Base-by-base conservation (phyloP, 2,797 vertebrate genomes). In the Dicrostonyx torquatus region DNA sequence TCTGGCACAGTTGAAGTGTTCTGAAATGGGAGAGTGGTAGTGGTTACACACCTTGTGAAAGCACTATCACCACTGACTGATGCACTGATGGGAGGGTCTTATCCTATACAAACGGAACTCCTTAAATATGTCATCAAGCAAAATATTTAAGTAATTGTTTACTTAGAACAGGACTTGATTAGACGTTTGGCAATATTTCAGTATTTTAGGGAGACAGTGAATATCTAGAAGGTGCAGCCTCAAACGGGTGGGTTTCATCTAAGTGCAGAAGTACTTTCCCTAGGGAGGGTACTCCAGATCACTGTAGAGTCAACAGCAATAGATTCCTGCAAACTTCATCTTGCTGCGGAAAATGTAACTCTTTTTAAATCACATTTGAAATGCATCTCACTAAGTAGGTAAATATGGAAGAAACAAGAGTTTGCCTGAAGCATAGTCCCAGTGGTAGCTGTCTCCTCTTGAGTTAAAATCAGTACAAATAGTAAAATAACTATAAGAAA, bases 391-490 rank as follows among this genome's bases (percentile, higher is more conserved):
- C 45, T 70, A 84, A 68, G 40, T 87, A 91, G 68, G 5, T 76
- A 91, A 80, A 77, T 43, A 29, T 3, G n/a, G 18, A 80, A 87
- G 40, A 78, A 85, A 78, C 12, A 73, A 87, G 17, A 55, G 64
- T 90, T 90, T 62, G 5, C 29, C 55, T 48, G 17, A 73, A 68
- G 37, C 37, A 18, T 15, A 87, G 4, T 58, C 62, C 80, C 37
- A 45, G n/a, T 93, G 34, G 11, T 88, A 11, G 89, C 45, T 60
- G 34, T 79, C 24, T 40, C 45, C 5, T 84, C 60, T 10, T 85
- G 80, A 84, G 29, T 31, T 91, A 89, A 93, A 92, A 72, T 72
- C n/a, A 48, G 13, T 40, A 79, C 62, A 92, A 82, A 50, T 40
- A 55, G 22, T 2, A 12, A 62, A 78, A 90, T 31, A 90, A 48